A percentile compares a stretch with the other conserved stretches of the same genome.
Conservation (phyloP, 2,797 vertebrate species). For the Enteromius trimaculatus region DNA sequence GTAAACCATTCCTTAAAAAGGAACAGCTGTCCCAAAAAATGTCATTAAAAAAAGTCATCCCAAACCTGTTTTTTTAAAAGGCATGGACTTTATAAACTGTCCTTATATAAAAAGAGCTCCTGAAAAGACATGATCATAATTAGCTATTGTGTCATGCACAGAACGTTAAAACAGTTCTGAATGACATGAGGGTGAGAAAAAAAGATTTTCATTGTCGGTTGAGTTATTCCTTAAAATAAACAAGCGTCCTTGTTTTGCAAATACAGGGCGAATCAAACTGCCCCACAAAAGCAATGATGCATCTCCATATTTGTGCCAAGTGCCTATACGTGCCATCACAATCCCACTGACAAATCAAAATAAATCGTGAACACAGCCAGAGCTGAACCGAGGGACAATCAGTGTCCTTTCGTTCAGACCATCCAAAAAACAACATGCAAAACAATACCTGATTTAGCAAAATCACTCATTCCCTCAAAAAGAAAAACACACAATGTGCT, state of each 20-base stretch:
- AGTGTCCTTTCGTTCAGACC: background rate
- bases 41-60: background rate
- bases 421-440: background rate
- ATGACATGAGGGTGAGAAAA: background rate
- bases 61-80: background rate
- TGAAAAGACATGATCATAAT: background rate
- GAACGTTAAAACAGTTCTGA: background rate
- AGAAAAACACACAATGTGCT: background rate
- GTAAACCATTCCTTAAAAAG: background rate
- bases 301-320: constrained; percentile 8
- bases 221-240: background rate
- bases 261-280: background rate
- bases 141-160: background rate
- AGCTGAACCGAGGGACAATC: constrained; percentile 2
- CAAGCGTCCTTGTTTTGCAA: background rate
- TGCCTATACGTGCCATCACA: background rate
- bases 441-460: background rate
- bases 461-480: background rate
- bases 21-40: background rate
- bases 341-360: background rate
- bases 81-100: background rate
- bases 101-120: background rate
- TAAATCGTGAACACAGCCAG: background rate
- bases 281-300: constrained; percentile 15
- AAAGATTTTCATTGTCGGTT: background rate